phyloP scores from a whole-genome alignment of 1,140 invertebrate species.

The Akabosia matsudoensis region DNA sequence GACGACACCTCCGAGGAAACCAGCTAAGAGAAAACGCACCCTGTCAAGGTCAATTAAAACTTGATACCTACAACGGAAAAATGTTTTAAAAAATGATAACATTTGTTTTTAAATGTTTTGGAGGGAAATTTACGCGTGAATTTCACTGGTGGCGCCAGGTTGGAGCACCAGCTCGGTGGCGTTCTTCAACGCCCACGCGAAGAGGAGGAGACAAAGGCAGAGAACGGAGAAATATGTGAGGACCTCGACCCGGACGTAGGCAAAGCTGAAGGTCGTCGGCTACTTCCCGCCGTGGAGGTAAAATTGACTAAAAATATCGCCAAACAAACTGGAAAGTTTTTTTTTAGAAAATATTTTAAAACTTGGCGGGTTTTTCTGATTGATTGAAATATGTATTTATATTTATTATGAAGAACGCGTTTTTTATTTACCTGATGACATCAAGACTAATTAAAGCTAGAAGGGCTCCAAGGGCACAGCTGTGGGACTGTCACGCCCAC shows the following conservation, averaged over 20 bases:
- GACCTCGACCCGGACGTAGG: slow-evolving; percentile 57
- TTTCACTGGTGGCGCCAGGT: slow-evolving; percentile 52
- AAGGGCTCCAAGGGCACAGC: slow-evolving; percentile 40
- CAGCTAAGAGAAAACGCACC: slow-evolving; percentile 38
- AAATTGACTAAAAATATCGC: slow-evolving; percentile 54
- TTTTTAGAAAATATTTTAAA: slow-evolving; percentile 27
- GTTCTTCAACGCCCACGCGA: slow-evolving; percentile 56
- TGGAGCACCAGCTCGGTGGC: slow-evolving; percentile 56
- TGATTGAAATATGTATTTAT: not conserved
- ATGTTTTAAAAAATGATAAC: too few species aligned
- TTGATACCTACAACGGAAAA: too few species aligned
- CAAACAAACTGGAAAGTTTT: slow-evolving; percentile 51
- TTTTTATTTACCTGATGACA: slow-evolving; percentile 44
- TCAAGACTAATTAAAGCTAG: slow-evolving; percentile 39
- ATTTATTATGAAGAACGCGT: too few species aligned
- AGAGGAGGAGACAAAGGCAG: slow-evolving; percentile 53
- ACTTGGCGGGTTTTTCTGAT: not conserved
- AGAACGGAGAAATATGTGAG: slow-evolving; percentile 56
- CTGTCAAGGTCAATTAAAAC: too few species aligned
- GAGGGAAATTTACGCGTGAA: slow-evolving; percentile 53
- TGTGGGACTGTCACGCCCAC: slow-evolving; percentile 39
- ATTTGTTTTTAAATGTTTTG: slow-evolving; percentile 24
- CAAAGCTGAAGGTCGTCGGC: slow-evolving; percentile 54
- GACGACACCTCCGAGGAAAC: slow-evolving; percentile 33
- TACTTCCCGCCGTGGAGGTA: slow-evolving; percentile 49